phyloP scores from a whole-genome alignment of 2,888 invertebrate genomes.

The Lomographa bimaculata region DNA sequence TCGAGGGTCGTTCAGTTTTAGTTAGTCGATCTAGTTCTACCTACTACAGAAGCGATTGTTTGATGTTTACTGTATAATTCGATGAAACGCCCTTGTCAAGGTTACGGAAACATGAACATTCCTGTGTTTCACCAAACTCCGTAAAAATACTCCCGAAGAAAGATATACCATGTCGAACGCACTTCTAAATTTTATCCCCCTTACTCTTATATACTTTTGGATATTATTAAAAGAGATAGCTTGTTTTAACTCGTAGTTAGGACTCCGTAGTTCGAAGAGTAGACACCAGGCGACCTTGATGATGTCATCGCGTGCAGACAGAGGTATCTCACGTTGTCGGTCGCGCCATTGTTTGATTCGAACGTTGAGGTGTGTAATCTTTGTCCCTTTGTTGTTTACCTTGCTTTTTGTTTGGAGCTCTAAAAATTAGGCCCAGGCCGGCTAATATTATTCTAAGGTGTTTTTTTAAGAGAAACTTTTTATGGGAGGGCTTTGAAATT shows the following conservation, averaged over 20 bases:
- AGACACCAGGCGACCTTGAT: constrained; percentile 68
- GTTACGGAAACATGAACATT: constrained; percentile 25
- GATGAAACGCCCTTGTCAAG: constrained; percentile 26
- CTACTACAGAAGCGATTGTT: too few species aligned
- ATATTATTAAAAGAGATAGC: too few species aligned
- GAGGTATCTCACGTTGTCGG: constrained; percentile 51
- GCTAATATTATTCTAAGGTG: too few species aligned
- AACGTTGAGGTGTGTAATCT: constrained; percentile 9
- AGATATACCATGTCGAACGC: constrained; percentile 27
- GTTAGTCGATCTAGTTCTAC: too few species aligned
- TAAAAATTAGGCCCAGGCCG: constrained; percentile 7
- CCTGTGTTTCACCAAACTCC: constrained; percentile 28
- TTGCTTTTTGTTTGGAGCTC: constrained; percentile 7
- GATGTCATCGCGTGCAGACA: constrained; percentile 64
- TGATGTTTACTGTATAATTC: too few species aligned
- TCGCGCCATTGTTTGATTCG: constrained; percentile 28
- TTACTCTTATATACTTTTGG: constrained; percentile 10
- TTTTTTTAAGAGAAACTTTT: too few species aligned
- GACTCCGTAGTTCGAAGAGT: too few species aligned
- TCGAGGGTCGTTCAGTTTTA: too few species aligned
- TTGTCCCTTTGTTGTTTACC: constrained; percentile 16
- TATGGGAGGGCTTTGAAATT: too few species aligned
- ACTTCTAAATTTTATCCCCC: constrained; percentile 18
- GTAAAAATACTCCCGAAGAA: constrained; percentile 26
- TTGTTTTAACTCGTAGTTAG: too few species aligned